phyloP scores from a whole-genome alignment of 2,888 invertebrate species.

The Arenicola marina region DNA sequence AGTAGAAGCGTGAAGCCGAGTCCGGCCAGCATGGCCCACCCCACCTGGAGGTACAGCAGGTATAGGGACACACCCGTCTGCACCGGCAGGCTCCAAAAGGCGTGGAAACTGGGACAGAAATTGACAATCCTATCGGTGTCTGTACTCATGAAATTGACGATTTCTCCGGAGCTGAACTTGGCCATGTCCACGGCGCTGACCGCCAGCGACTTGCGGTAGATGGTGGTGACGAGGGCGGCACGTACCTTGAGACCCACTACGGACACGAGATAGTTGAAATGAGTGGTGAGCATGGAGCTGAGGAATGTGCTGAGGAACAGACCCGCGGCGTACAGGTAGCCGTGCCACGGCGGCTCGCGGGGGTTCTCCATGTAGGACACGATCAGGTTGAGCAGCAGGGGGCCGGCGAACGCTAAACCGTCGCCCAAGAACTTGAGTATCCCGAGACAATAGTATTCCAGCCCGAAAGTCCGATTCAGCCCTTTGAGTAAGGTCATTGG shows the following conservation, averaged over 20 bases:
- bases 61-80: conserved; percentile 65
- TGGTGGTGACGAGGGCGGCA: conserved; percentile 79
- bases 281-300: conserved; percentile 80
- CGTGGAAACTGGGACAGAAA: conserved; percentile 94
- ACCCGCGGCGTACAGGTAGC: conserved; percentile 67
- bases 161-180: conserved; percentile 73
- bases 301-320: conserved; percentile 71
- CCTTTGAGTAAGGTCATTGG: conserved; percentile 35
- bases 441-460: conserved; percentile 54
- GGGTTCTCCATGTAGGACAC: conserved; percentile 79
- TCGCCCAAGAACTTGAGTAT: conserved; percentile 77
- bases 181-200: conserved; percentile 61
- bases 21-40: conserved; percentile 82
- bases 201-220: conserved; percentile 75
- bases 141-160: conserved; percentile 95
- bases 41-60: conserved; percentile 67
- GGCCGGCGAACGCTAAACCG: conserved; percentile 83
- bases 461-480: conserved; percentile 52
- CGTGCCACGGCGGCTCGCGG: conserved; percentile 66
- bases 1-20: conserved; percentile 82
- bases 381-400: conserved; percentile 81
- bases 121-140: conserved; percentile 95
- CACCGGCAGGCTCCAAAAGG: conserved; percentile 94
- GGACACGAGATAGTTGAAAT: conserved; percentile 76
- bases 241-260: conserved; percentile 74